These are phyloP conservation scores for Microvelia longipes DNA, from an alignment of 1,140 invertebrate genomes.

Conservation along the genomic window DNA sequence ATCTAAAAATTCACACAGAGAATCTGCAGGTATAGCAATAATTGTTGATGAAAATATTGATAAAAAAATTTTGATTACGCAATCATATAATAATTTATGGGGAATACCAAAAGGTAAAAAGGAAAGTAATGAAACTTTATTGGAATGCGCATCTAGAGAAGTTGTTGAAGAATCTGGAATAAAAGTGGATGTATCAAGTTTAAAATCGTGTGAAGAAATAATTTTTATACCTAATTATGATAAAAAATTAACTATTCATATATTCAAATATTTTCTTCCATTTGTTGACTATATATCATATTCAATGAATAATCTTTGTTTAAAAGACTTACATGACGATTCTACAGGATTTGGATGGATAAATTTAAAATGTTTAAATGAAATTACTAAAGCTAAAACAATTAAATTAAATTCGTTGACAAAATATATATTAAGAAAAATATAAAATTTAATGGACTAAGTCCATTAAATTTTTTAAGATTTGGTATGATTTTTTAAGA, in stretches of 20 bases:
- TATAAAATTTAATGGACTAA: not conserved
- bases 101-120: not conserved
- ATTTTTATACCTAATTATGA: not conserved
- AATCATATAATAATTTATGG: not conserved
- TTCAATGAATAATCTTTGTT: not conserved
- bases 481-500: not conserved
- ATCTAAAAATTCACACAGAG: not conserved
- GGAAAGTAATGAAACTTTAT: not conserved
- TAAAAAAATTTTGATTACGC: not conserved
- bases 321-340: not conserved
- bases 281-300: not conserved
- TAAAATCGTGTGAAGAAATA: not conserved
- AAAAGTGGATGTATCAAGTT: not conserved
- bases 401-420: not conserved
- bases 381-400: not conserved
- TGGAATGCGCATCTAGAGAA: not conserved
- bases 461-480: not conserved
- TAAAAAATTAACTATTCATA: not conserved
- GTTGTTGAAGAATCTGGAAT: not conserved
- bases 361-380: not conserved
- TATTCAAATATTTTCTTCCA: not conserved
- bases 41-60: not conserved
- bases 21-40: not conserved
- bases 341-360: not conserved
- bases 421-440: not conserved